A percentile compares a stretch with the other conserved stretches of the same genome.
Evolutionary conservation across 2,797 vertebrate species (phyloP).

Genomic region (Oceanodroma leucorhoa): DNA sequence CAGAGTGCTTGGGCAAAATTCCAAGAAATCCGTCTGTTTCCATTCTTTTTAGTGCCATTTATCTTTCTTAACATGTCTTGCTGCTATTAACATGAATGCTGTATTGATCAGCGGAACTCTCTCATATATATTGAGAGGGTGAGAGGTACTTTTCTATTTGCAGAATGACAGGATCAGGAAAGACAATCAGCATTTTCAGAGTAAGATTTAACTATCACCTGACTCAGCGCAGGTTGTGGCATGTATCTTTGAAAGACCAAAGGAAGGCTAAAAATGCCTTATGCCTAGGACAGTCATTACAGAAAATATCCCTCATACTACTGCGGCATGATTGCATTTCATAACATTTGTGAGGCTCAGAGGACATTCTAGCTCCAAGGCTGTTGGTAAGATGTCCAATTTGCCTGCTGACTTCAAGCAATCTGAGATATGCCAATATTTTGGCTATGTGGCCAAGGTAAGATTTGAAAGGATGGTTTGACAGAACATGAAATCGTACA

Average conservation of each 20-base stretch:
- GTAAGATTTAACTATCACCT: background rate
- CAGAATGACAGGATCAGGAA: background rate
- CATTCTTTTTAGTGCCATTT: background rate
- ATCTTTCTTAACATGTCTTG: background rate
- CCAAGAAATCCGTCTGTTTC: background rate
- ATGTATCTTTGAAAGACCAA: background rate
- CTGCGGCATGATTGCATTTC: background rate
- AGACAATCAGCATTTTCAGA: background rate
- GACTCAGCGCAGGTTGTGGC: background rate
- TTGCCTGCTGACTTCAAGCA: background rate
- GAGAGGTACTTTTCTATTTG: background rate
- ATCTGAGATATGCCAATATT: background rate
- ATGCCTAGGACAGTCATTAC: background rate
- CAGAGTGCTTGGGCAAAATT: background rate
- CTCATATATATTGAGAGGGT: background rate
- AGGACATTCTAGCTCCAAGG: background rate
- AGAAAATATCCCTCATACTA: background rate
- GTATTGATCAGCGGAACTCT: background rate
- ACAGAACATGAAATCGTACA: background rate
- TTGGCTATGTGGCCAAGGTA: background rate
- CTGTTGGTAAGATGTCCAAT: background rate
- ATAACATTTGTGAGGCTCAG: background rate
- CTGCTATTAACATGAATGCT: background rate
- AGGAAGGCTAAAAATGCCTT: background rate
- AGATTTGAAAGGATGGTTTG: background rate